Conservation (phyloP, 2,797 vertebrate species). For the Myiotriccus ornatus region DNA sequence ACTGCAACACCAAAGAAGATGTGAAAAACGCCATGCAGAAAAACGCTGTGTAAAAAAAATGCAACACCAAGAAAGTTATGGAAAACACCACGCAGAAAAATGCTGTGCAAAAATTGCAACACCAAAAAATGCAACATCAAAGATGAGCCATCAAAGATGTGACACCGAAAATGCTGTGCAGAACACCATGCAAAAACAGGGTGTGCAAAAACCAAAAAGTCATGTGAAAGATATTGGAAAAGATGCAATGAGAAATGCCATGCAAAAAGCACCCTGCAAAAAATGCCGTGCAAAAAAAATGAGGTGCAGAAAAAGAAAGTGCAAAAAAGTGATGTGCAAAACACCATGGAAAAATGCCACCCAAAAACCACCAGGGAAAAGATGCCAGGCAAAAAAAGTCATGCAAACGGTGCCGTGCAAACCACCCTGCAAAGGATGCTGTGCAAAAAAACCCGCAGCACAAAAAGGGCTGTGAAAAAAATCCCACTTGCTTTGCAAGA, state of each 20-base stretch:
- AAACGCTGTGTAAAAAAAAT: too few relatives aligned
- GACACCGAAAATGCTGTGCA: neutral
- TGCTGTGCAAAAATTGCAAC: too few relatives aligned
- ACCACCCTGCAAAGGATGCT: fast-evolving
- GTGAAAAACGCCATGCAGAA: too few relatives aligned
- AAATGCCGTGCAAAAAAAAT: neutral
- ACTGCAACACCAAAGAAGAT: neutral
- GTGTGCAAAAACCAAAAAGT: too few relatives aligned
- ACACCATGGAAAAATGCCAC: neutral
- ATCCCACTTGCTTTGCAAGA: neutral
- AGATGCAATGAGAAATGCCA: neutral
- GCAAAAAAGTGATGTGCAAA: neutral
- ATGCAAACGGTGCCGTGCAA: neutral
- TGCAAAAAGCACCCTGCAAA: fast-evolving
- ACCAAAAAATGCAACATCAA: neutral
- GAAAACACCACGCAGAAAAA: too few relatives aligned
- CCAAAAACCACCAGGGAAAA: neutral
- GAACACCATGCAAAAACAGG: too few relatives aligned
- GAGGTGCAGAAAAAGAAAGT: neutral
- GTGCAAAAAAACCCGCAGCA: neutral
- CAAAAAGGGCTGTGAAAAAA: neutral
- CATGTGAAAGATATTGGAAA: fast-evolving
- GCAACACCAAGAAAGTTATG: too few relatives aligned
- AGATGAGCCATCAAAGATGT: too few relatives aligned
- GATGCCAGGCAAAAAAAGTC: neutral